Percentiles rank a stretch among this genome's conserved stretches.
Evolutionary conservation across 2,888 invertebrate genomes (phyloP).

Genomic region (Polyploca ridens): DNA sequence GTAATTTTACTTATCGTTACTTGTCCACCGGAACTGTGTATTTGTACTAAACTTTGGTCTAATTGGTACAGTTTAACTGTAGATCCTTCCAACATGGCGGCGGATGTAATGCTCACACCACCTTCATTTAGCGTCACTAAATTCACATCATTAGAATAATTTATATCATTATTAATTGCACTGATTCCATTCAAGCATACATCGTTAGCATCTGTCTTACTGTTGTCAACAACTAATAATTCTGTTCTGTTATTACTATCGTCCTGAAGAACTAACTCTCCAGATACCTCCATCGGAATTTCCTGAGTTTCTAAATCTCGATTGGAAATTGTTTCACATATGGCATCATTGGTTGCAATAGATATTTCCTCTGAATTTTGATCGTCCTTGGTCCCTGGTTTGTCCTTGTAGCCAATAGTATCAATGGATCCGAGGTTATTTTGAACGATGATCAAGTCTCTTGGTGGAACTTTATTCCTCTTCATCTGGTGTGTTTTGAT

Average conservation of each 20-base stretch:
- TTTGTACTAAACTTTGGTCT: conserved; percentile 68
- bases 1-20: conserved; percentile 70
- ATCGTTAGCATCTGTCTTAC: conserved; percentile 31
- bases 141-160: conserved; percentile 49
- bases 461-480: conserved; percentile 35
- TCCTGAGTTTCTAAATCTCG: conserved; percentile 40
- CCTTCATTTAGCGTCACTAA: conserved; percentile 61
- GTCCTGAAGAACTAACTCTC: conserved; percentile 59
- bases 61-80: conserved; percentile 62
- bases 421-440: conserved; percentile 17
- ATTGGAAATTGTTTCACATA: conserved; percentile 20
- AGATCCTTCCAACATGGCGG: conserved; percentile 47
- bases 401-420: conserved; percentile 4
- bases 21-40: conserved; percentile 58
- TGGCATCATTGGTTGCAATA: conserved; percentile 15
- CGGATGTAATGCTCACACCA: conserved; percentile 51
- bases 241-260: conserved; percentile 54
- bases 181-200: conserved; percentile 42
- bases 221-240: conserved; percentile 55
- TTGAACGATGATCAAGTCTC: conserved; percentile 32
- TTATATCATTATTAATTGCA: conserved; percentile 39
- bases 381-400: conserved; percentile 12
- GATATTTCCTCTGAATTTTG: conserved; percentile 14
- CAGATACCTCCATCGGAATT: conserved; percentile 53
- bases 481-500: conserved; percentile 52